Conservation (phyloP, 2,888 invertebrate species). For the Cryptus viduatorius region DNA sequence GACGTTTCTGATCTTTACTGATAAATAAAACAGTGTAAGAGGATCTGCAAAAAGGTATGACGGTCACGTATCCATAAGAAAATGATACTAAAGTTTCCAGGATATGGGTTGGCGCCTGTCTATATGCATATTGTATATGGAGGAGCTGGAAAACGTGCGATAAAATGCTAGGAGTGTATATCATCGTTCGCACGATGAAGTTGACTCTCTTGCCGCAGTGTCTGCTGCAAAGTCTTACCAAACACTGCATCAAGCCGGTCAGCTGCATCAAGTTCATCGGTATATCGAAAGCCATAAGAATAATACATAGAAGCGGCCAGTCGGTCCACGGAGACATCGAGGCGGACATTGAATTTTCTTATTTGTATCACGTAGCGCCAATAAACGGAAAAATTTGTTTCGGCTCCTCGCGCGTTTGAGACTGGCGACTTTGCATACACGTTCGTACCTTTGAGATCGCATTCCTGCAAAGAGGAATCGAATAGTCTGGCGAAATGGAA, state of each 20-base stretch:
- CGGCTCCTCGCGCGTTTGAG: background rate
- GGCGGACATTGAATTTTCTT: slow-evolving; percentile 51
- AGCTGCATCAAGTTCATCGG: slow-evolving; percentile 19
- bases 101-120: slow-evolving; percentile 14
- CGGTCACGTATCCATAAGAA: slow-evolving; percentile 47
- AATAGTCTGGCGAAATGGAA: background rate
- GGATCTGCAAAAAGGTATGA: slow-evolving; percentile 28
- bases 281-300: background rate
- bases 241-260: slow-evolving; percentile 39
- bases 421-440: background rate
- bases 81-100: slow-evolving; percentile 36
- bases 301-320: background rate
- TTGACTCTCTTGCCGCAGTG: slow-evolving; percentile 39
- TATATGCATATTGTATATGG: slow-evolving; percentile 10
- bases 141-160: slow-evolving; percentile 35
- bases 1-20: background rate
- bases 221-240: slow-evolving; percentile 39
- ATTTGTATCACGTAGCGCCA: slow-evolving; percentile 53
- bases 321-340: background rate
- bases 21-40: background rate
- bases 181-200: slow-evolving; percentile 18
- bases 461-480: background rate
- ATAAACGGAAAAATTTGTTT: slow-evolving; percentile 49
- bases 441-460: background rate
- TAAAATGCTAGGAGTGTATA: slow-evolving; percentile 47